Evolutionary conservation across 2,797 vertebrate genomes (phyloP).

Genomic region (Okamejei kenojei): DNA sequence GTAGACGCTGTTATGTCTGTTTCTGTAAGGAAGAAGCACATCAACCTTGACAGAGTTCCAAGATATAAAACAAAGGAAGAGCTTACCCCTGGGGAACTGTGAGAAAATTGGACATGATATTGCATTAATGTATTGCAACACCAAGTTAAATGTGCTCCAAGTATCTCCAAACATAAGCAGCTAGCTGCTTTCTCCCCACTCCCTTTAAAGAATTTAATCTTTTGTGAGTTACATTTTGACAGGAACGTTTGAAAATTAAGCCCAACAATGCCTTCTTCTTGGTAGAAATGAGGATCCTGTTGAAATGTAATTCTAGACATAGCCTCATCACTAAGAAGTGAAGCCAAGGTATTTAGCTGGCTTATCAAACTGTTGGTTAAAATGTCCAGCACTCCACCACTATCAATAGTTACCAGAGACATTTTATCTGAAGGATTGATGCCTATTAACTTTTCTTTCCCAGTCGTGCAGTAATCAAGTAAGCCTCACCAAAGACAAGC

Average conservation of each 20-base stretch:
- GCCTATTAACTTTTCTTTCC: slow-evolving; percentile 50
- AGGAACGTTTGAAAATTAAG: slow-evolving; percentile 45
- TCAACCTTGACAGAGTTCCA: slow-evolving; percentile 63
- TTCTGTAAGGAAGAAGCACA: slow-evolving; percentile 56
- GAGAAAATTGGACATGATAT: slow-evolving; percentile 61
- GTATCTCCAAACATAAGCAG: slow-evolving; percentile 51
- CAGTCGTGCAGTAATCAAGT: slow-evolving; percentile 43
- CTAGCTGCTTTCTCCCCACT: slow-evolving; percentile 44
- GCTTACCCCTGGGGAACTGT: slow-evolving; percentile 58
- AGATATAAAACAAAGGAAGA: slow-evolving; percentile 64
- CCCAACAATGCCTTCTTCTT: slow-evolving; percentile 60
- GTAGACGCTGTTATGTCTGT: slow-evolving; percentile 69
- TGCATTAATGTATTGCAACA: slow-evolving; percentile 53
- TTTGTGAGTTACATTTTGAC: slow-evolving; percentile 48
- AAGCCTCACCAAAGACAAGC: slow-evolving; percentile 44
- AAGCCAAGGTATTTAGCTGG: slow-evolving; percentile 72
- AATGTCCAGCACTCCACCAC: slow-evolving; percentile 52
- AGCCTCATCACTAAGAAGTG: slow-evolving; percentile 63
- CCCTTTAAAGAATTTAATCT: slow-evolving; percentile 56
- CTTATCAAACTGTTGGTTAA: slow-evolving; percentile 61
- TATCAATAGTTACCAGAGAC: slow-evolving; percentile 51
- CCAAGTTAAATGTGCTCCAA: slow-evolving; percentile 54
- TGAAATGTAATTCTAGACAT: slow-evolving; percentile 70
- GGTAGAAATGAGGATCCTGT: slow-evolving; percentile 63
- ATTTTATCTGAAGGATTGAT: slow-evolving; percentile 60